Evolutionary conservation across 2,113 vertebrate genomes (phyloP).

Genomic region (Rhinopomastus cyanomelas): DNA sequence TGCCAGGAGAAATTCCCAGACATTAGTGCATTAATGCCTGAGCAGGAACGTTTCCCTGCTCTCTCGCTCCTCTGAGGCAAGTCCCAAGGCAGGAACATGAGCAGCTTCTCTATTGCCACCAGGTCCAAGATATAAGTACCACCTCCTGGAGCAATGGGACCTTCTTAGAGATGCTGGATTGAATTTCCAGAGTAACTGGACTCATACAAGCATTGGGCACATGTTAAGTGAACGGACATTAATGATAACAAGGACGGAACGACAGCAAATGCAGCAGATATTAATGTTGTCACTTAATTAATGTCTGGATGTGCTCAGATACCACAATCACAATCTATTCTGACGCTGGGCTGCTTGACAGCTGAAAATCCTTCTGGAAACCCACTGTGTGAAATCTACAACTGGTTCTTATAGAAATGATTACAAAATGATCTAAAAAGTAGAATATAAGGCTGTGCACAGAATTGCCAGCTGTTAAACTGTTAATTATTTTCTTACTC

Average conservation of each 20-base stretch:
- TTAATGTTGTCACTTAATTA: background rate
- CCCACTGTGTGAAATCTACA: background rate
- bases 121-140: fast-evolving
- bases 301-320: background rate
- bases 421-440: background rate
- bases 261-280: background rate
- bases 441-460: background rate
- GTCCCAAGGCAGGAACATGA: background rate
- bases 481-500: background rate
- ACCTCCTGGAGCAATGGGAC: background rate
- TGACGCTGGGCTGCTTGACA: background rate
- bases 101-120: background rate
- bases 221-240: fast-evolving
- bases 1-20: background rate
- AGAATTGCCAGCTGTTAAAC: background rate
- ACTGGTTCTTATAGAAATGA: background rate
- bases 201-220: background rate
- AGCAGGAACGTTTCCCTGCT: background rate
- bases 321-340: background rate
- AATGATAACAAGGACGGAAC: background rate
- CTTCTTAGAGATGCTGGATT: background rate
- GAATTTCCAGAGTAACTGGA: background rate
- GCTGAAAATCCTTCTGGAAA: background rate
- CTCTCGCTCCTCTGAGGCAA: background rate
- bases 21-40: fast-evolving